Evolutionary conservation across 1,140 invertebrate species (phyloP), one percentile per base, ranked within the genome.

Genomic region (Argopecten irradians): DNA sequence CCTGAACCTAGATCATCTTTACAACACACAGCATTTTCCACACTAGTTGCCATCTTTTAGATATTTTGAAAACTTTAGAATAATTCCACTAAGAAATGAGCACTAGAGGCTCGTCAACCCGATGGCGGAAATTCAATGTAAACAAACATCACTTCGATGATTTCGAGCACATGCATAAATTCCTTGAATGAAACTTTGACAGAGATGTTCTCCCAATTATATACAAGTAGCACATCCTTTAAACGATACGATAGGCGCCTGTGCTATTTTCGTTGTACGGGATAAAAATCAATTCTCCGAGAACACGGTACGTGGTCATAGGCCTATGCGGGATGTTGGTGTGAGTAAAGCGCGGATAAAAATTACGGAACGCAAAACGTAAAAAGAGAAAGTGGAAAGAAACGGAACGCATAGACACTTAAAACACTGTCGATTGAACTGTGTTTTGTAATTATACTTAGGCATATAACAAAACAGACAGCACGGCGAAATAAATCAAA

Each of bases 241-340:
- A 28, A 22, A 28, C 55, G 55, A 71, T 71, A 28, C 16, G 55
- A 16, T 71, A 71, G 55, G 28, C 16, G 55, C 55, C 55, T 71
- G 55, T 71, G 55, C 28, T 71, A 71, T 71, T 71, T 71, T 71
- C 55, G 55, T 71, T 71, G 55, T 71, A 71, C 55, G 55, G 55
- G 28, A 71, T 71, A 71, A 71, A 71, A 71, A 71, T 28, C 22
- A n/a, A 71, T 28, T 28, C 55, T n/a, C 55, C n/a, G 55, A 71
- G 55, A 28, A 28, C 55, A 71, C 55, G 28, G 55, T 28, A 71
- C 55, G 55, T 71, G 22, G 55, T 22, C n/a, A 19, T 13, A 19
- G 3, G 43, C 43, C 14, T 71, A 28, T n/a, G 55, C 28, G n/a
- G 55, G n/a, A n/a, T 71, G 28, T 71, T 71, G 28, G 22, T 16